Evolutionary conservation across 2,888 invertebrate species (phyloP).

Genomic region (Ectemnius lituratus): DNA sequence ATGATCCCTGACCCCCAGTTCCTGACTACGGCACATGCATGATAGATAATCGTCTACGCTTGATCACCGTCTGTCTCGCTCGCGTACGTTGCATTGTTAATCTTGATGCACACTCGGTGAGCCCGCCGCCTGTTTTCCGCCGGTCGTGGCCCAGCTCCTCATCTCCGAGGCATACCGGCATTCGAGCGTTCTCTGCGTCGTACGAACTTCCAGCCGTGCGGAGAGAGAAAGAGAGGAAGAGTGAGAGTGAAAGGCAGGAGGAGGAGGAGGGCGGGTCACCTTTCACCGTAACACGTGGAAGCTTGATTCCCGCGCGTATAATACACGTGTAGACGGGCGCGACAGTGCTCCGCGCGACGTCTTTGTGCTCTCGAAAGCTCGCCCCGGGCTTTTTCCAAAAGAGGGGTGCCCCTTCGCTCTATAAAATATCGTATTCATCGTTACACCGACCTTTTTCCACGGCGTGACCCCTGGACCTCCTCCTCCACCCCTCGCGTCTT

Average conservation of each 20-base stretch:
- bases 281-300: constrained; percentile 9
- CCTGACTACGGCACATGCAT: constrained; percentile 46
- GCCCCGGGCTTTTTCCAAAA: constrained; percentile 57
- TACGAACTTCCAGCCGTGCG: not conserved
- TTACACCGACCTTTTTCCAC: constrained; percentile 53
- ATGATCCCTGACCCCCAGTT: not conserved
- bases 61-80: constrained; percentile 49
- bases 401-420: constrained; percentile 45
- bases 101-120: constrained; percentile 44
- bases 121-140: constrained; percentile 29
- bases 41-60: constrained; percentile 59
- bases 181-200: not conserved
- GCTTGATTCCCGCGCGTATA: constrained; percentile 39
- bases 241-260: not conserved
- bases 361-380: constrained; percentile 59
- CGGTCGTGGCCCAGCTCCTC: constrained; percentile 17
- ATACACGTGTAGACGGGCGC: constrained; percentile 52
- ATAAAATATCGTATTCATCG: constrained; percentile 63
- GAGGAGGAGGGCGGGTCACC: not conserved
- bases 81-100: constrained; percentile 58
- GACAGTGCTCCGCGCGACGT: constrained; percentile 49
- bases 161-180: constrained; percentile 19
- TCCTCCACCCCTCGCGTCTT: constrained; percentile 4
- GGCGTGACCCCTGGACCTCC: constrained; percentile 8
- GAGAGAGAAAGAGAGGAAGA: not conserved